A percentile compares a stretch with the other conserved stretches of the same genome.
These are phyloP conservation scores for Pampus argenteus DNA, from an alignment of 2,797 vertebrate species.

Conservation along the genomic window DNA sequence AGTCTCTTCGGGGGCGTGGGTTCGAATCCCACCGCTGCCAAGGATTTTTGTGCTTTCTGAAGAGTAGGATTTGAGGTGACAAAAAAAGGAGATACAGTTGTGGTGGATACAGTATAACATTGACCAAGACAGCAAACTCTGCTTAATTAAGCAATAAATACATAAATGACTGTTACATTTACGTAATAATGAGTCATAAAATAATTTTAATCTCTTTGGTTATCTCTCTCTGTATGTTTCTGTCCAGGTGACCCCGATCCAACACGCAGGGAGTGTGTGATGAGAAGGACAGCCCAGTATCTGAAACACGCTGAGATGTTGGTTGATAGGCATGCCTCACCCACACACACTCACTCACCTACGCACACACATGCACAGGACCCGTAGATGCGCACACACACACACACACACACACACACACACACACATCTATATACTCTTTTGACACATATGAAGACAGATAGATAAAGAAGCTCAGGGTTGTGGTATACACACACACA, in stretches of 20 bases:
- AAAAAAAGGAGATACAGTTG: background rate
- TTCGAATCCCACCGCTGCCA: conserved; percentile 85
- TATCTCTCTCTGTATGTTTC: conserved; percentile 9
- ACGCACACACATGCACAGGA: conserved; percentile 39
- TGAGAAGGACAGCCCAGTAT: conserved; percentile 88
- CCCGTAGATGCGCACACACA: conserved; percentile 27
- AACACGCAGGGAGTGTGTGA: conserved; percentile 85
- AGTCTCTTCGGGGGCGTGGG: conserved; percentile 87
- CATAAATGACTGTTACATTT: too few relatives aligned
- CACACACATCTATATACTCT: background rate
- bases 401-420: background rate
- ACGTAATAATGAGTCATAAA: background rate
- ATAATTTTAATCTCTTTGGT: background rate
- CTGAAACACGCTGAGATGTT: conserved; percentile 88
- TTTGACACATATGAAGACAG: conserved; percentile 1
- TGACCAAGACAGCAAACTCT: too few relatives aligned
- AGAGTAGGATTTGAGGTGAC: too few relatives aligned
- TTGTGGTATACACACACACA: background rate
- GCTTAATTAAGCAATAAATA: too few relatives aligned
- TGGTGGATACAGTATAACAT: background rate
- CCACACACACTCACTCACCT: conserved; percentile 65
- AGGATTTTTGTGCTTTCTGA: fast-evolving
- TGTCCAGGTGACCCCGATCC: conserved; percentile 86
- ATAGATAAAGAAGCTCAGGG: conserved; percentile 56
- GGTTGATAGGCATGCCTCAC: conserved; percentile 76